Conservation (phyloP, 2,797 vertebrate species). For the Acropternis orthonyx region DNA sequence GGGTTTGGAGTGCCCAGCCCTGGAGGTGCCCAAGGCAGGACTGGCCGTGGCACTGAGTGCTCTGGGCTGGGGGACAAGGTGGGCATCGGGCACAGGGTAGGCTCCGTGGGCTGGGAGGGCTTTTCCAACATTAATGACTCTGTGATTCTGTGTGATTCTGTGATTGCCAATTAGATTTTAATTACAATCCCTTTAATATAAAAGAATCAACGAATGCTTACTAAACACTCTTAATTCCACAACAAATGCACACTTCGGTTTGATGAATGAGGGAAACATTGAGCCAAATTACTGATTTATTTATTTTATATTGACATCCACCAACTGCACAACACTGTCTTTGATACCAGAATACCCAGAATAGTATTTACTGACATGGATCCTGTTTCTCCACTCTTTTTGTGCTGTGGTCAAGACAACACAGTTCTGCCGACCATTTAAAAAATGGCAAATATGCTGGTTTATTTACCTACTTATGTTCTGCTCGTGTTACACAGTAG, state of each 20-base stretch:
- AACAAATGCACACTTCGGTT: neutral
- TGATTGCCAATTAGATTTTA: neutral
- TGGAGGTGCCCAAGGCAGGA: neutral
- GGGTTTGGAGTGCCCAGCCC: neutral
- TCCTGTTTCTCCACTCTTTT: neutral
- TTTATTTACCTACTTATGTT: neutral
- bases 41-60: neutral
- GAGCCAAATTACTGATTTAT: neutral
- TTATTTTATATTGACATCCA: neutral
- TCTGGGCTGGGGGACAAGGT: neutral
- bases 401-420: neutral
- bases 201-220: neutral
- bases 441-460: neutral
- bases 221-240: neutral
- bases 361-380: neutral
- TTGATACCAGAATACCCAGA: neutral
- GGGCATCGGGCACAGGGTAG: neutral
- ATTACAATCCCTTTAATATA: neutral
- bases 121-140: accelerated
- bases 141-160: neutral
- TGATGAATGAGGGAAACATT: neutral
- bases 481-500: neutral
- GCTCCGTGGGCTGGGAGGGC: accelerated
- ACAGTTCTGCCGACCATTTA: neutral
- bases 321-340: neutral